These are phyloP conservation scores for Petrolisthes manimaculis DNA, from an alignment of 2,888 invertebrate species.

Conservation along the genomic window DNA sequence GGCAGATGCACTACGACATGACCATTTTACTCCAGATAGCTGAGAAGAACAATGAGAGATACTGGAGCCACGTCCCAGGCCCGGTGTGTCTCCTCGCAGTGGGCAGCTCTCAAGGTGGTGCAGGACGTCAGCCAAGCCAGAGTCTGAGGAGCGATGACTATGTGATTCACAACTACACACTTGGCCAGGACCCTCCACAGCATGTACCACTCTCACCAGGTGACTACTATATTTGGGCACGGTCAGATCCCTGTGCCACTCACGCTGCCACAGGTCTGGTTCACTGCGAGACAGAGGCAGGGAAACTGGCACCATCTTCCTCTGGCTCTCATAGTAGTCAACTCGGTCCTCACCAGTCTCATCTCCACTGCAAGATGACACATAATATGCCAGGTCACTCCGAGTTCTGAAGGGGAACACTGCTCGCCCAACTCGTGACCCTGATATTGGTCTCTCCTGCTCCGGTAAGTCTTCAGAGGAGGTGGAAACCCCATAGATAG, in stretches of 20 bases:
- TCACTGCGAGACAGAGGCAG: constrained; percentile 53
- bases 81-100: constrained; percentile 72
- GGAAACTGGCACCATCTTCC: constrained; percentile 26
- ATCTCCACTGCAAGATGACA: constrained; percentile 62
- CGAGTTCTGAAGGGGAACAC: constrained; percentile 35
- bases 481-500: constrained; percentile 56
- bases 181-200: constrained; percentile 38
- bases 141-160: constrained; percentile 76
- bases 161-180: constrained; percentile 59
- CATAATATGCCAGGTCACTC: constrained; percentile 44
- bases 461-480: constrained; percentile 23
- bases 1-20: constrained; percentile 24
- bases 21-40: constrained; percentile 29
- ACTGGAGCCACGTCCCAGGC: constrained; percentile 51
- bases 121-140: constrained; percentile 83
- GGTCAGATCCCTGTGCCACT: background rate
- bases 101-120: constrained; percentile 69
- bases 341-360: constrained; percentile 48
- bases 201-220: constrained; percentile 52
- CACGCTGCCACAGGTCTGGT: constrained; percentile 38
- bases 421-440: background rate
- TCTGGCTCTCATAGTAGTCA: constrained; percentile 56
- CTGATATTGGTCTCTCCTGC: background rate
- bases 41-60: constrained; percentile 55
- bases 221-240: constrained; percentile 38